Evolutionary conservation across 2,888 invertebrate species (phyloP), one percentile per base, ranked within the genome.

Genomic region (Pollenia griseotomentosa): DNA sequence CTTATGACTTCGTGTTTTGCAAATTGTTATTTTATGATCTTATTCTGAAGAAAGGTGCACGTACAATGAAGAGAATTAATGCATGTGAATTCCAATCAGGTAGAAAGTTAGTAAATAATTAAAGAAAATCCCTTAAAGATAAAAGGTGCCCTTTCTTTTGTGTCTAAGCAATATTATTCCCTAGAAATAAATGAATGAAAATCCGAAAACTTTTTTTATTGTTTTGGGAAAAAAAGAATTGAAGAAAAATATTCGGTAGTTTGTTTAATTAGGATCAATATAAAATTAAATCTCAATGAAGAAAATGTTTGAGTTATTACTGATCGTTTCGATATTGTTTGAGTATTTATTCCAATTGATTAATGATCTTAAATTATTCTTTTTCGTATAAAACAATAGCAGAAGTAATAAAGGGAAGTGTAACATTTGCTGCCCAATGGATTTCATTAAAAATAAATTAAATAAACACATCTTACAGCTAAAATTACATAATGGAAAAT

Each of bases 11-110:
- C 33, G 19, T 44, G 33, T 65, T 81, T 73, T 48, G 73, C 81
- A 81, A 81, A 81, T 81, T 66, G 66, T 74, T 81, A 73, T 81
- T 81, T 80, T 80, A 80, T 80, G 53, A 63, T 44, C 70, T 53
- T 59, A 33, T 59, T 59, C 68, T 63, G n/a, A 7, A 53, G 53
- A 80, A 70, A 73, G 57, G 16, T 40, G 46, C 16, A 42, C 16
- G 33, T 51, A 12, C 9, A 3, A 40, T 14, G 6, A 16, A 4
- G 11, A 6, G 33, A 33, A 6, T 6, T 33, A 33, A 33, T 33
- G 33, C 6, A 33, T 33, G 33, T 33, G 33, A 33, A 6, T 33
- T 33, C 6, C 33, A 33, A 33, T 33, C 61, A 80, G 70, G 79
- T 71, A 80, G n/a, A 44, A 71, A 63, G n/a, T 9, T 57, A 23